These are phyloP conservation scores for Otus sunia DNA, from an alignment of 2,113 vertebrate genomes.

Conservation along the genomic window DNA sequence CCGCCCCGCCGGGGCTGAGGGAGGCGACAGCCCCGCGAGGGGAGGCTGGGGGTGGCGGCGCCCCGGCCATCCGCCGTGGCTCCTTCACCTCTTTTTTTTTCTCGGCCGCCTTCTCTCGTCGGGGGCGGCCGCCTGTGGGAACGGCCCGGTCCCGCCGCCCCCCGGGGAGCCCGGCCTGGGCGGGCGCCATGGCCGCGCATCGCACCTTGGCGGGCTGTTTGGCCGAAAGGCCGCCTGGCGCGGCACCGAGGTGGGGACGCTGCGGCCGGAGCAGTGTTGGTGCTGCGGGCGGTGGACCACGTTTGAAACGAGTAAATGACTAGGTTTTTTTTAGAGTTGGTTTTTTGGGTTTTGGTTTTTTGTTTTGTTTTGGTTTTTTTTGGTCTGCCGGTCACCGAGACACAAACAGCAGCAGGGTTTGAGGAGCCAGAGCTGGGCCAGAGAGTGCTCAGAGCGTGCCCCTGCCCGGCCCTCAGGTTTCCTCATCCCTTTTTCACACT, in stretches of 20 bases:
- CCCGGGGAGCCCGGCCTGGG: neutral
- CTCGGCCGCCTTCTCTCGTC: fast-evolving
- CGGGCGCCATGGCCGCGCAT: no score
- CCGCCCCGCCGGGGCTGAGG: neutral
- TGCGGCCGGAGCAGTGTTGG: neutral
- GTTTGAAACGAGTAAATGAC: neutral
- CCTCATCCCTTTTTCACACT: fast-evolving
- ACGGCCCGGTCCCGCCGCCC: fast-evolving
- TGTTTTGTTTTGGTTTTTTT: neutral
- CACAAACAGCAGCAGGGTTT: fast-evolving
- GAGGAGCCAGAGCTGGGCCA: fast-evolving
- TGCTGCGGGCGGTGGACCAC: neutral
- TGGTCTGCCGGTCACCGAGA: fast-evolving
- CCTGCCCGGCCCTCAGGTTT: neutral
- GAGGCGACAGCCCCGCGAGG: fast-evolving
- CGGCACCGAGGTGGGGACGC: neutral
- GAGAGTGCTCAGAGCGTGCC: fast-evolving
- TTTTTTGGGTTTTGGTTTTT: no score
- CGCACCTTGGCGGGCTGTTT: neutral
- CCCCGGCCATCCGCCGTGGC: no score
- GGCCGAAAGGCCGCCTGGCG: neutral
- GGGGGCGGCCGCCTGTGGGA: fast-evolving
- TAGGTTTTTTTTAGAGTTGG: neutral
- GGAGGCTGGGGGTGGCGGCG: fast-evolving
- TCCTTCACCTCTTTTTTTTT: no score